Evolutionary conservation across 1,140 invertebrate species (phyloP).

Genomic region (Ganaspis sp.): DNA sequence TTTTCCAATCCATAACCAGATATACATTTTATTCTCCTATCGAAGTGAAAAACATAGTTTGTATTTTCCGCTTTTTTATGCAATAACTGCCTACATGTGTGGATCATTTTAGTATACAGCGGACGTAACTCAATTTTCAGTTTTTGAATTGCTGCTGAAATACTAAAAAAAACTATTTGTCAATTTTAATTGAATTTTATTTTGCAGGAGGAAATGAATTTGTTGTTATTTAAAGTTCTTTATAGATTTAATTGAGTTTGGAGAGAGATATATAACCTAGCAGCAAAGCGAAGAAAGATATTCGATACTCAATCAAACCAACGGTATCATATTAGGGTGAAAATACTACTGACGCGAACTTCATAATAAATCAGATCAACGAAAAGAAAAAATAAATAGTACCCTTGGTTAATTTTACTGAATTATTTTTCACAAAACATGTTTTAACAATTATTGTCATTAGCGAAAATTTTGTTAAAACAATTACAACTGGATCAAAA

Average conservation of each 20-base stretch:
- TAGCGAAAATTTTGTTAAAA: no score
- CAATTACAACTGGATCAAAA: no score
- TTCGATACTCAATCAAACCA: no score
- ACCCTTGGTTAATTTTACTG: no score
- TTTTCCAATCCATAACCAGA: background rate
- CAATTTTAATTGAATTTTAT: background rate
- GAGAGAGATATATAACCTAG: no score
- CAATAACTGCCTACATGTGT: background rate
- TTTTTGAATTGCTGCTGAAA: background rate
- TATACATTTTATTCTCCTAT: conserved; percentile 14
- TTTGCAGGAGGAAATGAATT: background rate
- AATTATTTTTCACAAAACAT: no score
- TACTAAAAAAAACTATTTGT: background rate
- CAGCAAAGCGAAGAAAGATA: no score
- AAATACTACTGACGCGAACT: no score
- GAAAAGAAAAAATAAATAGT: no score
- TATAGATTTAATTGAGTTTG: background rate
- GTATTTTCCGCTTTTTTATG: background rate
- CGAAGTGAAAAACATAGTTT: background rate
- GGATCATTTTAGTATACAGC: background rate
- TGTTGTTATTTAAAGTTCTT: background rate
- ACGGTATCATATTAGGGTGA: no score
- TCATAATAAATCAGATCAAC: no score
- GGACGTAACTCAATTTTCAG: background rate
- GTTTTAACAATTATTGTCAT: no score